phyloP scores from a whole-genome alignment of 1,140 invertebrate genomes.

The Paraescarpia echinospica region DNA sequence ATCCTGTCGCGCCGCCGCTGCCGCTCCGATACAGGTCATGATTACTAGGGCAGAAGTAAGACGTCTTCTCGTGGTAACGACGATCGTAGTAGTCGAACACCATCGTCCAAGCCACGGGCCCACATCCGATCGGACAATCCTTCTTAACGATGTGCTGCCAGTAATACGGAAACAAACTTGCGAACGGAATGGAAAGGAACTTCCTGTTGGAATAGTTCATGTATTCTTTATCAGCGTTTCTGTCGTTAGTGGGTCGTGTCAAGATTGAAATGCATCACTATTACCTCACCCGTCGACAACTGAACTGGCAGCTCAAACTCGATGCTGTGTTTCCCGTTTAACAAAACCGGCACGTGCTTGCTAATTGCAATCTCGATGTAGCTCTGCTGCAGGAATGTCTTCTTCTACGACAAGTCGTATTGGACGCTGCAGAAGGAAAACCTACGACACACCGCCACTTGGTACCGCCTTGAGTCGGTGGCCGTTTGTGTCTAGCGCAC shows the following conservation, averaged over 20 bases:
- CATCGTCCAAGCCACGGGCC: conserved; percentile 33
- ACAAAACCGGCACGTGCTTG: too few relatives aligned
- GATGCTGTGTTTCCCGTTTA: too few relatives aligned
- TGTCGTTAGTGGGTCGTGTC: neutral
- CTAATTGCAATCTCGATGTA: too few relatives aligned
- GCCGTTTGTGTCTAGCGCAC: too few relatives aligned
- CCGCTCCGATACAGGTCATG: conserved; percentile 27
- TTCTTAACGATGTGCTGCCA: conserved; percentile 21
- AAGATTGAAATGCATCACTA: neutral
- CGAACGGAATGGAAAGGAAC: neutral
- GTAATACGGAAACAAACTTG: conserved; percentile 28
- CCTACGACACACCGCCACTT: conserved; percentile 1
- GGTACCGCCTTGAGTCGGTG: too few relatives aligned
- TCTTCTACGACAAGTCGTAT: conserved; percentile 23
- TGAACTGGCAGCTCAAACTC: too few relatives aligned
- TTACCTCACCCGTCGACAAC: too few relatives aligned
- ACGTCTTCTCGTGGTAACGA: neutral
- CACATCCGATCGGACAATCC: conserved; percentile 29
- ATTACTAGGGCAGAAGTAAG: neutral
- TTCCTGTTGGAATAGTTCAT: too few relatives aligned
- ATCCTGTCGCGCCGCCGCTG: conserved; percentile 24
- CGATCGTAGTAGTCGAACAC: conserved; percentile 31
- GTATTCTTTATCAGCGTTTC: neutral
- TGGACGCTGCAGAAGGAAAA: conserved; percentile 16
- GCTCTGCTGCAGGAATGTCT: too few relatives aligned